Conservation (phyloP, 2,888 invertebrate species). For the Rapana venosa region DNA sequence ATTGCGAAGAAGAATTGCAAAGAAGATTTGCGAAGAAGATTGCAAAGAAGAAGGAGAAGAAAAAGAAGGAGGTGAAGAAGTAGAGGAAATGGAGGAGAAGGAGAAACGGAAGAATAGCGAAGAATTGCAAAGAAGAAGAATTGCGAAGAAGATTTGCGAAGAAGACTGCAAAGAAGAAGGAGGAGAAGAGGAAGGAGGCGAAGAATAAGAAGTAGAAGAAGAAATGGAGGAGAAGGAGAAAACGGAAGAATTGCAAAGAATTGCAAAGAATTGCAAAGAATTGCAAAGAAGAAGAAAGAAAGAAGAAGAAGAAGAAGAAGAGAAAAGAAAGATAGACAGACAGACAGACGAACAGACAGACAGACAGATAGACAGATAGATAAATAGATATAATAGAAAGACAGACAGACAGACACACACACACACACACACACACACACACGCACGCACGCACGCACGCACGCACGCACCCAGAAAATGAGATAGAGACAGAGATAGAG, state of each 20-base stretch:
- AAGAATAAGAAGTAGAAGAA: not conserved
- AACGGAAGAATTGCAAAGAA: not conserved
- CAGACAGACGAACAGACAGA: not conserved
- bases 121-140: too few relatives aligned
- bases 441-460: not conserved
- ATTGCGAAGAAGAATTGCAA: not conserved
- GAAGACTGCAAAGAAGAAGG: too few relatives aligned
- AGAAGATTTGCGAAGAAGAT: not conserved
- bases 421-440: not conserved
- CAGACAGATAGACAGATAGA: not conserved
- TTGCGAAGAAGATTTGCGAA: too few relatives aligned
- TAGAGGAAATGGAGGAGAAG: not conserved
- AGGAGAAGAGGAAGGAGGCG: too few relatives aligned
- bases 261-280: too few relatives aligned
- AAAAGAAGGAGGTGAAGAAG: not conserved
- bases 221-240: not conserved
- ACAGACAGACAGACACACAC: not conserved
- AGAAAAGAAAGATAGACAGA: not conserved
- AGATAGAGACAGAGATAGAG: not conserved
- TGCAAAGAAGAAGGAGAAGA: slow-evolving; percentile 34
- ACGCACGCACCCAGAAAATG: too few relatives aligned
- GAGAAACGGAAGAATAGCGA: too few relatives aligned
- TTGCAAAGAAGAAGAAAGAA: not conserved
- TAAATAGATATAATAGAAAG: not conserved
- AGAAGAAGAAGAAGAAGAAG: not conserved